These are phyloP conservation scores for Therioaphis trifolii DNA, from an alignment of 2,888 invertebrate species.

Conservation along the genomic window DNA sequence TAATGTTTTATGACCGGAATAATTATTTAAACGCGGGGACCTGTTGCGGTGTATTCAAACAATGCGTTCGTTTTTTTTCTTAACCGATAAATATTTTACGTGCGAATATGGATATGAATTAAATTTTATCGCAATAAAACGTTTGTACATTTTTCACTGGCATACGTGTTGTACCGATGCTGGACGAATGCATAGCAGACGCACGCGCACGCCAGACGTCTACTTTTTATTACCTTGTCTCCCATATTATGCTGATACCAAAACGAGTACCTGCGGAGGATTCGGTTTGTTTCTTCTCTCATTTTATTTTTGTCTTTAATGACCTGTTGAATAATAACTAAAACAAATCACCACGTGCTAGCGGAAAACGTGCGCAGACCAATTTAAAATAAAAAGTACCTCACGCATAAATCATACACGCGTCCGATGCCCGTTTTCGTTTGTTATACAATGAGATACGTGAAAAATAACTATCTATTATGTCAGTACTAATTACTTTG, in stretches of 20 bases:
- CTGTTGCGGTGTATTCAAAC: no score
- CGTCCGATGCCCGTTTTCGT: background rate
- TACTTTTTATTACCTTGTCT: constrained; percentile 13
- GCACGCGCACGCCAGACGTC: background rate
- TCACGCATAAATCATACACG: constrained; percentile 10
- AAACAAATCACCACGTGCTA: background rate
- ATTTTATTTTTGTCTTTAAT: background rate
- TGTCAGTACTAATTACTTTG: constrained; percentile 5
- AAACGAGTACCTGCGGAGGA: background rate
- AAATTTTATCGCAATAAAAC: no score
- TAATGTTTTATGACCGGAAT: no score
- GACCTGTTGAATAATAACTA: constrained; percentile 39
- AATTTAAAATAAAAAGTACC: constrained; percentile 22
- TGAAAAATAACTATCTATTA: background rate
- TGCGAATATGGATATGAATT: no score
- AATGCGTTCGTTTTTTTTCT: no score
- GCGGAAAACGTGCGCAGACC: constrained; percentile 10
- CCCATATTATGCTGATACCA: background rate
- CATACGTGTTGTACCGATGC: no score
- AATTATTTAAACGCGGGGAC: no score
- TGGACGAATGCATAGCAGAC: no score
- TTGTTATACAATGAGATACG: background rate
- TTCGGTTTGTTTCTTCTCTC: constrained; percentile 11
- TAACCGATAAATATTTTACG: no score
- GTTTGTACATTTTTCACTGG: no score